Base-by-base conservation (phyloP, 1,140 invertebrate species). In the Drosophila takahashii region DNA sequence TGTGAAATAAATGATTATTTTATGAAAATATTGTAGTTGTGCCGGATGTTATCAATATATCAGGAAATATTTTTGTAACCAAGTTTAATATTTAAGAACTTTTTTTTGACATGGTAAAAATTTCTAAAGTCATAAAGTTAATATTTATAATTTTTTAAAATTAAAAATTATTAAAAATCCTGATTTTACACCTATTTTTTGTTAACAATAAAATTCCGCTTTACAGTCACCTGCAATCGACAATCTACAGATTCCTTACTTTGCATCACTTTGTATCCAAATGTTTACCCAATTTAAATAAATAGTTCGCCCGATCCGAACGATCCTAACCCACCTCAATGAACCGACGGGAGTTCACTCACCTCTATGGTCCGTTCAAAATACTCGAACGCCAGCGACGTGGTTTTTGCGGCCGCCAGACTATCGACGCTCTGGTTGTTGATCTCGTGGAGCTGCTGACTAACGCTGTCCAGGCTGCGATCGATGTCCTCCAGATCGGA, bases 331-430 rank as follows among this genome's bases (percentile, higher is more conserved):
- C 54, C 52, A 72, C 69, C 67, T 58, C 71, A 42, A 62, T 62
- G 22, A 45, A 29, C n/a, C 26, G 15, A 8, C 7, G 0, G 6
- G 5, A 73, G 84, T 75, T 89, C 59, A 93, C 91, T 93, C 93
- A 97, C 96, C 93, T 95, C 93, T 76, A 97, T 95, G 48, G 96
- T 97, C 92, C 95, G 95, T 92, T 97, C 96, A 91, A 97, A 97
- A 73, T 96, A 95, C 48, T 93, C 93, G 90, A 97, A 97, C 42
- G 95, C 95, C 54, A 94, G 93, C 9, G 95, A 95, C 54, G 95
- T 95, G 45, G 95, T 94, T 90, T 94, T 95, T 1, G 96, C 95
- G 36, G 95, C 93, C 9, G 94, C 93, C 60, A 96, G 91, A 79
- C 95, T 96, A 81, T 96, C 96, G 13, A 96, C 95, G 91, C 95